phyloP scores from a whole-genome alignment of 2,113 vertebrate species.

The Toxotes jaculatrix region DNA sequence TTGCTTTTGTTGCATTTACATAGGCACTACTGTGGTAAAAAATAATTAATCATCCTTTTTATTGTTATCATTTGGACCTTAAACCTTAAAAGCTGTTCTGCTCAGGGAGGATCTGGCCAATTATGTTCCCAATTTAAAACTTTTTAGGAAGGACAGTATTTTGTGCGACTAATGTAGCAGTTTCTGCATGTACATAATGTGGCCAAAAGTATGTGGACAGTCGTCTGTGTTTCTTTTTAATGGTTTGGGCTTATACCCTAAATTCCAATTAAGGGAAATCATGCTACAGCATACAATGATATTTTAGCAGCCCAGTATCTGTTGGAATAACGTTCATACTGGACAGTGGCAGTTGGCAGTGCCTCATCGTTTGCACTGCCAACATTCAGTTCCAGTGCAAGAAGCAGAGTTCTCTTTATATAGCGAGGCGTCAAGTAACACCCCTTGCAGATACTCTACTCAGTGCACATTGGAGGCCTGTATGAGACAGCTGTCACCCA shows the following conservation, averaged over 20 bases:
- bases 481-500: not conserved
- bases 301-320: not conserved
- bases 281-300: not conserved
- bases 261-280: not conserved
- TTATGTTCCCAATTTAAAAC: slow-evolving; percentile 8
- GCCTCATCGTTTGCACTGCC: not conserved
- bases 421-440: not conserved
- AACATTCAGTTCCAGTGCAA: not conserved
- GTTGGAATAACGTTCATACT: not conserved
- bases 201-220: not conserved
- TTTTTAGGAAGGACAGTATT: not conserved
- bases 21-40: slow-evolving; percentile 17
- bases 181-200: not conserved
- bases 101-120: not conserved
- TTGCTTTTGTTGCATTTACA: slow-evolving; percentile 62
- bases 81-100: slow-evolving; percentile 6
- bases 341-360: too few relatives aligned
- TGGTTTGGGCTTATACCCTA: not conserved
- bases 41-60: slow-evolving; percentile 56
- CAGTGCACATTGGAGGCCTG: not conserved
- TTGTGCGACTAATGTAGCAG: not conserved
- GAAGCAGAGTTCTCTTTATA: not conserved
- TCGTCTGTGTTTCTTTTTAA: not conserved
- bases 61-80: slow-evolving; percentile 21
- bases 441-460: not conserved